phyloP scores from a whole-genome alignment of 2,113 vertebrate genomes.

The Taxidea taxus region DNA sequence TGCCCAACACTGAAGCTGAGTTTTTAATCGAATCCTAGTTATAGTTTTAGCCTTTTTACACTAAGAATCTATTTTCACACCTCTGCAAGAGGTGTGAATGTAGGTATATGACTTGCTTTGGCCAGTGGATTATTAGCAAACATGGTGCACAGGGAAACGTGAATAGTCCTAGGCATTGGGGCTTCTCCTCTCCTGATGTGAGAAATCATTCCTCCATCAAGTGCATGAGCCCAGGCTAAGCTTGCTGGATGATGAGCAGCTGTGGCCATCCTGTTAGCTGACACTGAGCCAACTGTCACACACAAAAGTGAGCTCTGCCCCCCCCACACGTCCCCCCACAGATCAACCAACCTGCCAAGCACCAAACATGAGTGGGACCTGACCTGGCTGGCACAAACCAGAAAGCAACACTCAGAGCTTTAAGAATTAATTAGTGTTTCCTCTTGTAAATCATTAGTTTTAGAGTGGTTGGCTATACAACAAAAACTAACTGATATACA shows the following conservation, averaged over 20 bases:
- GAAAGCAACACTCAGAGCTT: neutral
- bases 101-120: neutral
- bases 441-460: neutral
- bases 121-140: neutral
- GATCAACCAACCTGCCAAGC: neutral
- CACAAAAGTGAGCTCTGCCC: neutral
- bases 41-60: neutral
- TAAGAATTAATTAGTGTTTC: neutral
- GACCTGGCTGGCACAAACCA: neutral
- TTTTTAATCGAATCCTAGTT: neutral
- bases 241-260: neutral
- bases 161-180: neutral
- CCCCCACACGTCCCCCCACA: fast-evolving
- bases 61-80: neutral
- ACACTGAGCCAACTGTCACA: neutral
- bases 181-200: neutral
- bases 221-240: neutral
- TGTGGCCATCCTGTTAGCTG: no score
- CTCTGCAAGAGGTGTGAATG: neutral
- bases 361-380: neutral
- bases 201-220: neutral
- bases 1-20: neutral
- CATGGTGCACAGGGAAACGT: neutral
- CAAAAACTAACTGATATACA: neutral
- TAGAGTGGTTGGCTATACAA: neutral